Percentiles rank a stretch among this genome's conserved stretches.
These are phyloP conservation scores for Chalcis sispes DNA, from an alignment of 2,888 invertebrate species.

Conservation along the genomic window DNA sequence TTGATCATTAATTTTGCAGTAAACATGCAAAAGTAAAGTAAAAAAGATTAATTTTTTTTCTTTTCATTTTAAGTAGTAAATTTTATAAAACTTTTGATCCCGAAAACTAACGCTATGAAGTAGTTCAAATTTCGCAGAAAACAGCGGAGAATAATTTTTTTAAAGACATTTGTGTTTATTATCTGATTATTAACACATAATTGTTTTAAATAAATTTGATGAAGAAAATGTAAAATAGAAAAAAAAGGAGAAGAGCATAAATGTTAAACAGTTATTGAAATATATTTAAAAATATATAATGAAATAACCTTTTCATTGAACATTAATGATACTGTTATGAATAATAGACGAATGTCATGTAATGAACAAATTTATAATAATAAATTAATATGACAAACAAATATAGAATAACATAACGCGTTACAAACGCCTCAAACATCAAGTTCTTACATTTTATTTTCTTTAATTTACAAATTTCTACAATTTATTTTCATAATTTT, in stretches of 20 bases:
- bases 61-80: neutral
- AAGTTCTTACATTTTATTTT: conserved; percentile 18
- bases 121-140: neutral
- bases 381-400: conserved; percentile 49
- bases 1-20: neutral
- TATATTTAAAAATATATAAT: neutral
- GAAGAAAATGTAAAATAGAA: neutral
- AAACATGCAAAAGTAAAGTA: neutral
- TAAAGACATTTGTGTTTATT: neutral
- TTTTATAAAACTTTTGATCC: too few species aligned
- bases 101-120: neutral
- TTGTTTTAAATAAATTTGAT: neutral
- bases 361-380: conserved; percentile 39
- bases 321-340: conserved; percentile 7
- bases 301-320: conserved; percentile 18
- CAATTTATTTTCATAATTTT: conserved; percentile 16
- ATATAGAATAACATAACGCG: conserved; percentile 34
- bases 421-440: conserved; percentile 24
- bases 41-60: neutral
- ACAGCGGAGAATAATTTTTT: neutral
- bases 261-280: conserved; percentile 12
- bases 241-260: neutral
- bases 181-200: too few species aligned
- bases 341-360: conserved; percentile 30
- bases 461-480: conserved; percentile 14